Evolutionary conservation across 2,888 invertebrate genomes (phyloP).

Genomic region (Rotaria socialis): DNA sequence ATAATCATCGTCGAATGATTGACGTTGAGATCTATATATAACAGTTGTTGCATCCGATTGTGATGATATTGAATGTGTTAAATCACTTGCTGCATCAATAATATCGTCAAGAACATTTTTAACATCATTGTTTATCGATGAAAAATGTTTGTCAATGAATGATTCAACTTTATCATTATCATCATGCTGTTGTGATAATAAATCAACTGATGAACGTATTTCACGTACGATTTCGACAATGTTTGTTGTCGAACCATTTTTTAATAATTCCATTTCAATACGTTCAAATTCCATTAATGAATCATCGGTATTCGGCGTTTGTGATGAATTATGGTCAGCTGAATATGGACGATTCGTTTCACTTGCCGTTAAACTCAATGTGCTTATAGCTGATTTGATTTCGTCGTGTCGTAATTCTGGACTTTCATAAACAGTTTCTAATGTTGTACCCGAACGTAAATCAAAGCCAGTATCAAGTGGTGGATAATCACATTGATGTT

Average conservation of each 20-base stretch:
- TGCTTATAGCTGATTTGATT: background rate
- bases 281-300: slow-evolving; percentile 35
- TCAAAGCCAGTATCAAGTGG: slow-evolving; percentile 31
- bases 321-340: background rate
- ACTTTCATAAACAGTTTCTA: slow-evolving; percentile 35
- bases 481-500: slow-evolving; percentile 36
- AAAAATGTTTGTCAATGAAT: slow-evolving; percentile 13
- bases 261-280: slow-evolving; percentile 35
- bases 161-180: slow-evolving; percentile 12
- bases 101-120: slow-evolving; percentile 32
- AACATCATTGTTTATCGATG: slow-evolving; percentile 6
- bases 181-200: background rate
- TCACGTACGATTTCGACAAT: background rate
- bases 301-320: slow-evolving; percentile 15
- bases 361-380: background rate
- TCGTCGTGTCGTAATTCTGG: slow-evolving; percentile 4
- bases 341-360: background rate
- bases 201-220: slow-evolving; percentile 24
- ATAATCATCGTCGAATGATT: background rate
- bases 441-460: background rate
- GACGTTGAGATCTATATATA: background rate
- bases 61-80: background rate
- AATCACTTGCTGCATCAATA: background rate
- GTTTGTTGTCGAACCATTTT: background rate
- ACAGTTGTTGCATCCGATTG: slow-evolving; percentile 5